Evolutionary conservation across 1,140 invertebrate species (phyloP).

Genomic region (Drosophila repletoides): DNA sequence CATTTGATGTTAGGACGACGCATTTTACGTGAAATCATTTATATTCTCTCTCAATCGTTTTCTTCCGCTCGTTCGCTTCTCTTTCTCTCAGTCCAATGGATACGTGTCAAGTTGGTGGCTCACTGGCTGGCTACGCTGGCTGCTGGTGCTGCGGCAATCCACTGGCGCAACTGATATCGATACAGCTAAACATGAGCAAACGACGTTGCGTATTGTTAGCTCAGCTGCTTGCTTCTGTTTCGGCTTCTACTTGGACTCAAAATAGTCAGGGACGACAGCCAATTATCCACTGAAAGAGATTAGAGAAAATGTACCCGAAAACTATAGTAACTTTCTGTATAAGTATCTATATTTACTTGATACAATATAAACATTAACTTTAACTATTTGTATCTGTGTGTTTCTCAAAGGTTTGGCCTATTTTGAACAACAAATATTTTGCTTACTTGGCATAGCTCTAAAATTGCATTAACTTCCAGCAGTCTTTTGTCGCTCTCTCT

Average conservation of each 20-base stretch:
- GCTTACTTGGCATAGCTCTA: not conserved
- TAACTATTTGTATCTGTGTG: not conserved
- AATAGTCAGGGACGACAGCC: not conserved
- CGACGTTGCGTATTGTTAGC: slow-evolving; percentile 21
- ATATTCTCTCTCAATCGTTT: not conserved
- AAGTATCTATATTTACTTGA: not conserved
- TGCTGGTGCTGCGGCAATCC: no score
- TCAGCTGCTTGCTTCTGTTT: slow-evolving; percentile 15
- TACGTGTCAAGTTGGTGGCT: slow-evolving; percentile 55
- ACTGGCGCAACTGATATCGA: slow-evolving; percentile 22
- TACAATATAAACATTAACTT: not conserved
- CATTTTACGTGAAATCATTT: slow-evolving; percentile 41
- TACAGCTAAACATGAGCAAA: slow-evolving; percentile 9
- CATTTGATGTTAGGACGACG: slow-evolving; percentile 77
- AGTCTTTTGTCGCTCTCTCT: no score
- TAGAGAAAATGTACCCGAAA: not conserved
- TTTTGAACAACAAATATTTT: not conserved
- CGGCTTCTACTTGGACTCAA: not conserved
- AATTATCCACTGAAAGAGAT: slow-evolving; percentile 33
- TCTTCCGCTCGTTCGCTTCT: no score
- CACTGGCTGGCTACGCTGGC: slow-evolving; percentile 7
- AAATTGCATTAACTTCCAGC: no score
- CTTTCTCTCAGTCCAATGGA: slow-evolving; percentile 5
- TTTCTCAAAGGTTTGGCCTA: not conserved
- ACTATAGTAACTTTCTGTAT: not conserved